Percentiles rank a stretch among this genome's conserved stretches.
phyloP scores from a whole-genome alignment of 2,888 invertebrate species.

The Adineta ricciae region DNA sequence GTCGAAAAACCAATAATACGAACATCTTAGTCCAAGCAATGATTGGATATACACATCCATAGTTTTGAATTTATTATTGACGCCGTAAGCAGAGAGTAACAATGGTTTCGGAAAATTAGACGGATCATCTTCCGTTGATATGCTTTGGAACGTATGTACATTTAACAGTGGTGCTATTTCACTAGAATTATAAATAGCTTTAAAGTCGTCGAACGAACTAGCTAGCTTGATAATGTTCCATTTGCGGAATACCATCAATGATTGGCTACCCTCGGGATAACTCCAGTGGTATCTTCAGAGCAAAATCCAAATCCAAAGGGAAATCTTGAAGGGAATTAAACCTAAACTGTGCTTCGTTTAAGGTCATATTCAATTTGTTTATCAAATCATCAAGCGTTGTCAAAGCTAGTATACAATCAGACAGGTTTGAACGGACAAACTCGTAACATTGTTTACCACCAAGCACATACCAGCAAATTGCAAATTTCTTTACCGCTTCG shows the following conservation, averaged over 20 bases:
- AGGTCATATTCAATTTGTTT: too few species aligned
- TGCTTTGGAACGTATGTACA: background rate
- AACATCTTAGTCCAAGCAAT: background rate
- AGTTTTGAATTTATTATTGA: background rate
- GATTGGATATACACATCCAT: background rate
- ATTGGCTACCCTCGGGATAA: background rate
- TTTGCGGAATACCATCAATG: background rate
- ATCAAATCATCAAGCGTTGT: background rate
- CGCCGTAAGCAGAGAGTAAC: background rate
- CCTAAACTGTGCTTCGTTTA: background rate
- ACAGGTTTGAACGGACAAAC: background rate
- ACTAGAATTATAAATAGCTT: background rate
- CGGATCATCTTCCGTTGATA: background rate
- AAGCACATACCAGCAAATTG: background rate
- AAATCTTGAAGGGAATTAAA: background rate
- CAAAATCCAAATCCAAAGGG: background rate
- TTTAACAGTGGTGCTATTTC: background rate
- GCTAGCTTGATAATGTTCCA: background rate
- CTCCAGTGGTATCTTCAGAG: background rate
- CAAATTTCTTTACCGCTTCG: background rate
- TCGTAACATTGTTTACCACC: background rate
- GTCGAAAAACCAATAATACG: background rate
- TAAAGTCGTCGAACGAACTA: background rate
- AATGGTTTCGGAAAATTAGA: background rate
- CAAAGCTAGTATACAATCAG: background rate